These are phyloP conservation scores for Blastobasis adustella DNA, from an alignment of 2,888 invertebrate genomes.

Conservation along the genomic window DNA sequence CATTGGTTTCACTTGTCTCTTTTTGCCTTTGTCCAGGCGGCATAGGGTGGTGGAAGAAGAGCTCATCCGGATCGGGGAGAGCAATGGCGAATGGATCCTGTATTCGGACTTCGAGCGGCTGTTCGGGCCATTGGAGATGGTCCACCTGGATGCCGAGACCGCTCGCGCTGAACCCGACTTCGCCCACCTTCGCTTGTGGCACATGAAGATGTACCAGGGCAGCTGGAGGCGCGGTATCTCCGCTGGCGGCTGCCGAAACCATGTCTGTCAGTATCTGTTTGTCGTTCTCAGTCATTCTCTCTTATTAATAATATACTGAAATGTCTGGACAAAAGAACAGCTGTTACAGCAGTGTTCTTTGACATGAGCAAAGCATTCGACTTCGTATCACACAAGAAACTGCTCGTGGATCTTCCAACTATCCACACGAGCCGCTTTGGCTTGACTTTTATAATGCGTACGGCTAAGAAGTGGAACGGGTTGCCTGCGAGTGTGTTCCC, in stretches of 20 bases:
- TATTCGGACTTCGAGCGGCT: conserved; percentile 87
- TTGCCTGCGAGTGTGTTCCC: too few species aligned
- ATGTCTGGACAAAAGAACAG: too few species aligned
- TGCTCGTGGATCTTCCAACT: too few species aligned
- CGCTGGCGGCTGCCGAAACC: conserved; percentile 92
- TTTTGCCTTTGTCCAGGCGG: too few species aligned
- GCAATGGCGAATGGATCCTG: conserved; percentile 88
- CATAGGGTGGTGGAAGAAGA: too few species aligned
- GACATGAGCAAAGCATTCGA: neutral
- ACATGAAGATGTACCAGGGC: conserved; percentile 90
- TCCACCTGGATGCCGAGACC: conserved; percentile 91
- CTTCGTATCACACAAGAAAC: too few species aligned
- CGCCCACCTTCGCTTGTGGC: conserved; percentile 85
- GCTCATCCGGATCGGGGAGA: neutral
- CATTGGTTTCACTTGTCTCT: too few species aligned
- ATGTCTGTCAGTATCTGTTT: conserved; percentile 74
- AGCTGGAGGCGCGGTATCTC: conserved; percentile 91
- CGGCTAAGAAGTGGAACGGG: too few species aligned
- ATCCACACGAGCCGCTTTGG: too few species aligned
- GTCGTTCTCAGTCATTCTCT: neutral
- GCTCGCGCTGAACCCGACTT: conserved; percentile 89
- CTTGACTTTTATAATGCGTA: too few species aligned
- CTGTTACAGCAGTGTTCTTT: neutral
- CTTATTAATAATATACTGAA: too few species aligned
- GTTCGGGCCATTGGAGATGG: conserved; percentile 88